These are phyloP conservation scores for Oncorhynchus keta DNA, from an alignment of 2,113 vertebrate genomes.

Conservation along the genomic window DNA sequence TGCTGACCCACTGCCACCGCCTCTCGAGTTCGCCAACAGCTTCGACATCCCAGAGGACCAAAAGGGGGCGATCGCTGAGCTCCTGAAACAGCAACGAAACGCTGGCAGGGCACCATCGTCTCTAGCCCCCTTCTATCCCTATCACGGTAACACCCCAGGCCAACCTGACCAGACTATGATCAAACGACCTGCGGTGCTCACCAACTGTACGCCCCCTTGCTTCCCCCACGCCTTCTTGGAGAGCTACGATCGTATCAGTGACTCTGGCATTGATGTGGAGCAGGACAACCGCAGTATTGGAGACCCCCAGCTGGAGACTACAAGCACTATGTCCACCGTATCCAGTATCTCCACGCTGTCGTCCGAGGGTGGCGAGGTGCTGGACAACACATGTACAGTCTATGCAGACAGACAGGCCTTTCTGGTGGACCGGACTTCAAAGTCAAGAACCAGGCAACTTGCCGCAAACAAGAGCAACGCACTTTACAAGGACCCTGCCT, in stretches of 20 bases:
- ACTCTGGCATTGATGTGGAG: constrained; percentile 87
- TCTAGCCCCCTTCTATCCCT: constrained; percentile 61
- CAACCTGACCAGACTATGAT: constrained; percentile 44
- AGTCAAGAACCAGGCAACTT: constrained; percentile 85
- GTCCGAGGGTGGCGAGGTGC: constrained; percentile 83
- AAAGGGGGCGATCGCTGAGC: constrained; percentile 63
- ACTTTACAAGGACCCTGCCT: constrained; percentile 76
- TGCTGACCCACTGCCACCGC: constrained; percentile 85
- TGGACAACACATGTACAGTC: constrained; percentile 85
- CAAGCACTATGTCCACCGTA: constrained; percentile 91
- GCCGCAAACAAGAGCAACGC: constrained; percentile 84
- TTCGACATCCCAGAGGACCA: constrained; percentile 88
- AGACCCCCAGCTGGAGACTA: constrained; percentile 89
- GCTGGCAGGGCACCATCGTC: constrained; percentile 53
- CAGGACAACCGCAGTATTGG: constrained; percentile 86
- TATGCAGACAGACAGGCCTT: constrained; percentile 90
- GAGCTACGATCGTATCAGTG: constrained; percentile 81
- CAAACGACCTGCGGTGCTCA: constrained; percentile 77
- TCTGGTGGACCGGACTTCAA: constrained; percentile 84
- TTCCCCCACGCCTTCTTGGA: constrained; percentile 78
- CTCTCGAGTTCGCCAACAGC: constrained; percentile 89
- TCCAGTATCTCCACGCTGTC: constrained; percentile 92
- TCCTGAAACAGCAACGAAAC: constrained; percentile 58
- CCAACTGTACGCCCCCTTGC: constrained; percentile 83
- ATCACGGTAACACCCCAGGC: constrained; percentile 49